These are phyloP conservation scores for Acronicta psi DNA, from an alignment of 2,888 invertebrate genomes.

Conservation along the genomic window DNA sequence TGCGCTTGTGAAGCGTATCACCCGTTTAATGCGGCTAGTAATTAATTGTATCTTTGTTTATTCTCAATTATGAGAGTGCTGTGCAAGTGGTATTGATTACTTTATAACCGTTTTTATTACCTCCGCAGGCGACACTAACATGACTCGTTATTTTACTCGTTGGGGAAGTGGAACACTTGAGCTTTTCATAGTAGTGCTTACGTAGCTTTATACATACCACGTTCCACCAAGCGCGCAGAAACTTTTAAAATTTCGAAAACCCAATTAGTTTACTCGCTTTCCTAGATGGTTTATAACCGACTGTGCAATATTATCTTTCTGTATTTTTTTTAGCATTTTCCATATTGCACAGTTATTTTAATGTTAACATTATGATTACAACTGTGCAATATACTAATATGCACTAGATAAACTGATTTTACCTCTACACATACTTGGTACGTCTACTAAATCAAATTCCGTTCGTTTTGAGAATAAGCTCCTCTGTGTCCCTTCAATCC, in stretches of 20 bases:
- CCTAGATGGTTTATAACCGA: no score
- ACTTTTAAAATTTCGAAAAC: no score
- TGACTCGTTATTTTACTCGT: constrained; percentile 11
- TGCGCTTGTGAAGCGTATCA: constrained; percentile 23
- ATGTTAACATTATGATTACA: no score
- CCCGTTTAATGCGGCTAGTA: constrained; percentile 21
- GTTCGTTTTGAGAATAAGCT: constrained; percentile 1
- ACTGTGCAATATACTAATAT: no score
- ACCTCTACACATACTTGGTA: no score
- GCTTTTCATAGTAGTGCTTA: constrained; percentile 4
- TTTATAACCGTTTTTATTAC: constrained; percentile 25
- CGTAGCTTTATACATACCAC: neutral
- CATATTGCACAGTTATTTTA: no score
- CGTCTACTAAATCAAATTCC: neutral
- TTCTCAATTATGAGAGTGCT: constrained; percentile 35
- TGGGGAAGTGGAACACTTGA: constrained; percentile 20
- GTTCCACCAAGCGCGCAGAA: no score
- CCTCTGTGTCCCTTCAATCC: constrained; percentile 22
- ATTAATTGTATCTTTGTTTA: constrained; percentile 41
- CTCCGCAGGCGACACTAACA: constrained; percentile 10
- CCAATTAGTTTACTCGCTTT: neutral
- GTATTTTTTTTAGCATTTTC: no score
- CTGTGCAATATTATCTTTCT: no score
- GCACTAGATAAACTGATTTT: no score
- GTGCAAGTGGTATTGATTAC: constrained; percentile 34